Conservation (phyloP, 2,888 invertebrate species). For the Xylota segnis region DNA sequence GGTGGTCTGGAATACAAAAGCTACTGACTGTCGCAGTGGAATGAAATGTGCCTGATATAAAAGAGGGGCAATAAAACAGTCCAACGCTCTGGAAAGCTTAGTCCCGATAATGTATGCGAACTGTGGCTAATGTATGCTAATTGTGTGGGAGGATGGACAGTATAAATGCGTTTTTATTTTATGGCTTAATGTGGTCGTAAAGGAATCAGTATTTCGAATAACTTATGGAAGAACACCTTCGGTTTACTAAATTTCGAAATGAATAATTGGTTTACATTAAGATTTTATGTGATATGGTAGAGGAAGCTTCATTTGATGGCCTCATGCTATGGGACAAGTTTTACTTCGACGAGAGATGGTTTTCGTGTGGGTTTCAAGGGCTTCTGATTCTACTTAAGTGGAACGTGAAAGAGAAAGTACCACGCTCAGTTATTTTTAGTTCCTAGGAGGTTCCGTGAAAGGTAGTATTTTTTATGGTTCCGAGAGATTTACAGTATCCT, state of each 20-base stretch:
- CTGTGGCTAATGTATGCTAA: conserved; percentile 47
- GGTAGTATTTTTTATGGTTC: too few species aligned
- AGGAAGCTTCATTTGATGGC: not conserved
- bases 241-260: conserved; percentile 15
- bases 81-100: conserved; percentile 8
- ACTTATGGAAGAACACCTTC: conserved; percentile 4
- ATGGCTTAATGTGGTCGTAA: conserved; percentile 35
- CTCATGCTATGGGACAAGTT: not conserved
- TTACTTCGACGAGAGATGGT: not conserved
- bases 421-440: too few species aligned
- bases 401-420: too few species aligned
- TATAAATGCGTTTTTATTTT: conserved; percentile 33
- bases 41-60: not conserved
- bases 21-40: not conserved
- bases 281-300: conserved; percentile 3
- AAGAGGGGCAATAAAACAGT: conserved; percentile 5
- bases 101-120: conserved; percentile 54
- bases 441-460: too few species aligned
- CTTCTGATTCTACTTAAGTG: too few species aligned
- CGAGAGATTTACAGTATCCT: too few species aligned
- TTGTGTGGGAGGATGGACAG: conserved; percentile 48
- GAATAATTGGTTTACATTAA: conserved; percentile 15
- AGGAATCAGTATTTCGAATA: conserved; percentile 18
- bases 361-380: too few species aligned
- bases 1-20: not conserved